A percentile compares a stretch with the other conserved stretches of the same genome.
Evolutionary conservation across 1,140 invertebrate species (phyloP).

Genomic region (Sitobion miscanthi): DNA sequence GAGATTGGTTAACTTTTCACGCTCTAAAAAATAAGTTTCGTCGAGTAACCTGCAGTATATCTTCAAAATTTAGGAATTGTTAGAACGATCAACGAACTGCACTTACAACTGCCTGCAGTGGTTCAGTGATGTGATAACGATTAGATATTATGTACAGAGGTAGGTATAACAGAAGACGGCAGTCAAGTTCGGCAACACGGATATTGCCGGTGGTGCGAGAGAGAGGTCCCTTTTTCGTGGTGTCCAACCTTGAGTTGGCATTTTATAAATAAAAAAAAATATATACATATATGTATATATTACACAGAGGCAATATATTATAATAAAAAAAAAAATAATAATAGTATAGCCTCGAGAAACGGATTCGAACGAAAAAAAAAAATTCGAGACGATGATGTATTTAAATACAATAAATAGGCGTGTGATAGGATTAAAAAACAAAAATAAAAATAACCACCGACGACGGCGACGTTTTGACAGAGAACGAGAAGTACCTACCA

Average conservation of each 20-base stretch:
- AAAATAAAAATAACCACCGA: background rate
- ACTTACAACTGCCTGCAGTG: too few relatives aligned
- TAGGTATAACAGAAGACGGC: background rate
- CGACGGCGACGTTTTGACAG: slow-evolving; percentile 23
- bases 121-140: too few relatives aligned
- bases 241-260: background rate
- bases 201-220: background rate
- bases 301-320: too few relatives aligned
- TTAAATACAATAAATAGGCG: slow-evolving; percentile 42
- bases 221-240: background rate
- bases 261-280: background rate
- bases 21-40: too few relatives aligned
- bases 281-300: background rate
- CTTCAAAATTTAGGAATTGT: too few relatives aligned
- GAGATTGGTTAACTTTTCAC: too few relatives aligned
- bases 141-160: background rate
- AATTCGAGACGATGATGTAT: background rate
- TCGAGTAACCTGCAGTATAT: too few relatives aligned
- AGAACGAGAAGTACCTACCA: slow-evolving; percentile 9
- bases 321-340: background rate
- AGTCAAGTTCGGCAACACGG: background rate
- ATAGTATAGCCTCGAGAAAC: background rate
- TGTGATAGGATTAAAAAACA: background rate
- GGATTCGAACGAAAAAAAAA: background rate
- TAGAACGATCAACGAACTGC: too few relatives aligned